Base-by-base conservation (phyloP, 2,797 vertebrate species). In the Hozukius guyotensis region DNA sequence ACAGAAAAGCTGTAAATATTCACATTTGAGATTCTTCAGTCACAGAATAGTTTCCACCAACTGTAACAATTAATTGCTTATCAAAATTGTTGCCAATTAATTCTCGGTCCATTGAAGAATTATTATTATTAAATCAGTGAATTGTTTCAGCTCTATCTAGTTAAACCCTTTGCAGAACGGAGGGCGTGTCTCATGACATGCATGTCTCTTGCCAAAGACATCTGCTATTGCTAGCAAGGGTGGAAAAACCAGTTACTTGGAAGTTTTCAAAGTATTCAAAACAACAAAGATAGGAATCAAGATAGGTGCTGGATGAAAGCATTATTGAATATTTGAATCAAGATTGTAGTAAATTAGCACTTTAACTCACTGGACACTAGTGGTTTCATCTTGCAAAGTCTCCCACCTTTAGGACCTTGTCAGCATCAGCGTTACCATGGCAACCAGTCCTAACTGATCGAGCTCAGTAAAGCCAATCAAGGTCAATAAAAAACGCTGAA, bases 391-490 rank as follows among this genome's bases (percentile, higher is more conserved):
- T 66, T 66, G n/a, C 16, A n/a, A 38, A 36, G 4, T 12, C 31
- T 77, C 11, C 68, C 59, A 79, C 22, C 36, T 66, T 65, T 52
- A 1, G 9, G 22, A 22, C 46, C 34, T 63, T 63, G 36, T 46
- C 79, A 81, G 77, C 77, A 77, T 87, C 77, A 4, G 13, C 11
- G 86, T 92, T 71, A 65, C 89, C 86, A 86, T 86, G 79, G 84
- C 42, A 83, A 88, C 79, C 56, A 25, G 61, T 8, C 12, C 42
- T 75, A 14, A 4, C n/a, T 8, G 32, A n/a, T 3, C 20, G 8
- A 7, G 22, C 53, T 22, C 3, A n/a, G 24, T 3, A 3, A 70
- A 12, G 13, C 29, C 6, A 49, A 34, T 20, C 64, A 42, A 66
- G 16, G 59, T 56, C 46, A 75, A 53, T 53, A 8, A 52, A 38